Conservation (phyloP, 2,113 vertebrate species). For the Columbina picui region DNA sequence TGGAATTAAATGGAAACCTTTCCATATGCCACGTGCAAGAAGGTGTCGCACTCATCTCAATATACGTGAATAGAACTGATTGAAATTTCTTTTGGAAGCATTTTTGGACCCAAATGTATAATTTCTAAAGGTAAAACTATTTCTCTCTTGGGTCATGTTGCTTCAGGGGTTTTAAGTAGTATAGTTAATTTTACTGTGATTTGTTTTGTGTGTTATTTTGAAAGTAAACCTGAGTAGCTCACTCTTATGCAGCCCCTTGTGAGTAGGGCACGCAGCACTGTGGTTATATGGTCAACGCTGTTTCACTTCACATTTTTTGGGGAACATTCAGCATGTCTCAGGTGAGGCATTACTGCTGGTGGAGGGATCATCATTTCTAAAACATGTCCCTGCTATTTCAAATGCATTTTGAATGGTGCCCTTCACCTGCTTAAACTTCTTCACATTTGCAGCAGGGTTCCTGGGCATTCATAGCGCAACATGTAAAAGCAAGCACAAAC, state of each 20-base stretch:
- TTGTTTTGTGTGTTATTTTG: not conserved
- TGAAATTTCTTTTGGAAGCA: not conserved
- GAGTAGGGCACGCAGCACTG: not conserved
- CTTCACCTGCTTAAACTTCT: not conserved
- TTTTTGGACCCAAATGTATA: not conserved
- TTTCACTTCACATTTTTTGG: not conserved
- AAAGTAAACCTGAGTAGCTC: not conserved
- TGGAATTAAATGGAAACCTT: not conserved
- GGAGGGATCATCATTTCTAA: not conserved
- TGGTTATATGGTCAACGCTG: not conserved
- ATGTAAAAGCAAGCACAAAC: not conserved
- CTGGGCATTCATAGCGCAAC: not conserved
- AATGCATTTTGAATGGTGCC: not conserved
- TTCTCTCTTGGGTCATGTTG: not conserved
- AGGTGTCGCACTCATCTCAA: fast-evolving
- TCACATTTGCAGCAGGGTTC: not conserved
- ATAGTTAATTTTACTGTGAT: not conserved
- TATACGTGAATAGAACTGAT: not conserved
- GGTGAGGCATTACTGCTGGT: not conserved
- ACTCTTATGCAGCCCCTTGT: not conserved
- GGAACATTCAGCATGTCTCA: not conserved
- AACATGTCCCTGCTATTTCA: not conserved
- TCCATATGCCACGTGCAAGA: not conserved
- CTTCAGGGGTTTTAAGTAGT: not conserved
- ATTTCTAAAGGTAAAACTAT: not conserved